Percentiles rank a stretch among this genome's conserved stretches.
These are phyloP conservation scores for Zaprionus nigranus DNA, from an alignment of 1,140 invertebrate species.

Conservation along the genomic window DNA sequence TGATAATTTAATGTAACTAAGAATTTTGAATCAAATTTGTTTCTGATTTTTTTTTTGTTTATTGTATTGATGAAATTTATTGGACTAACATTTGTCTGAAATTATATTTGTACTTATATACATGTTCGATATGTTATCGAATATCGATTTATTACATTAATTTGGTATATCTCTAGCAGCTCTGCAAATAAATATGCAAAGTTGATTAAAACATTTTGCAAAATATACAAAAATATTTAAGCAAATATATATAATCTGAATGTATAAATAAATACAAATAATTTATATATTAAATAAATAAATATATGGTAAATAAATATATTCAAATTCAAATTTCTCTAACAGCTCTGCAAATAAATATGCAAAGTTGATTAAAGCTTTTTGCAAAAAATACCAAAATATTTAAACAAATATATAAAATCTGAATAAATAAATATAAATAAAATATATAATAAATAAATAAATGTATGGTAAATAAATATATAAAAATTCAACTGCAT, in stretches of 20 bases:
- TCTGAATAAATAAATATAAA: too few relatives aligned
- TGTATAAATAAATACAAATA: too few relatives aligned
- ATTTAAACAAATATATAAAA: too few relatives aligned
- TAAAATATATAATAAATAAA: background rate
- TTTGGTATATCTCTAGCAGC: too few relatives aligned
- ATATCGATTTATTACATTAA: too few relatives aligned
- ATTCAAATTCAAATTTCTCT: background rate
- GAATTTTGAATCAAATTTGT: constrained; percentile 25
- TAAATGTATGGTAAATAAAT: background rate
- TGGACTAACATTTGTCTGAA: background rate
- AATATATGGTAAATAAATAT: background rate
- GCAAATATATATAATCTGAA: too few relatives aligned
- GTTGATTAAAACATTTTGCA: too few relatives aligned
- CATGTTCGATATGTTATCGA: too few relatives aligned
- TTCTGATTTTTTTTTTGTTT: background rate
- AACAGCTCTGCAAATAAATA: background rate
- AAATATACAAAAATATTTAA: too few relatives aligned
- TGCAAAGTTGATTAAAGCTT: background rate
- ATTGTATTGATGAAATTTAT: background rate
- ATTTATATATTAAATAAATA: background rate
- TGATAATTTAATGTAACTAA: background rate
- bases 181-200: background rate
- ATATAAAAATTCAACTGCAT: background rate
- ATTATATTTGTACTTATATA: too few relatives aligned
- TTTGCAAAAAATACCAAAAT: too few relatives aligned